Evolutionary conservation across 2,797 vertebrate genomes (phyloP).

Genomic region (Falco novaeseelandiae): DNA sequence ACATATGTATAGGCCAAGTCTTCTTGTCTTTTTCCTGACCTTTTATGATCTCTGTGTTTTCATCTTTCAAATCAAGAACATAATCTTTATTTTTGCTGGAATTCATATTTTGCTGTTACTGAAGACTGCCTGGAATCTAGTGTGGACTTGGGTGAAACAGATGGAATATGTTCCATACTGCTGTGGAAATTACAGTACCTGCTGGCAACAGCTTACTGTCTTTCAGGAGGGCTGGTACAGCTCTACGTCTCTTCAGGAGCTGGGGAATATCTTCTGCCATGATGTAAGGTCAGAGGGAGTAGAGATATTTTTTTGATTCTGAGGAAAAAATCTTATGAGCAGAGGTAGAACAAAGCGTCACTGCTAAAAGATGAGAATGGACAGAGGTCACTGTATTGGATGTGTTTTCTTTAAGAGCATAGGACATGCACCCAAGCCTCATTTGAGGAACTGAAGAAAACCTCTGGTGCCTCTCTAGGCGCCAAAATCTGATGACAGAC

Average conservation of each 20-base stretch:
- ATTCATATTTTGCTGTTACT: not conserved
- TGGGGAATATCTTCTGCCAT: not conserved
- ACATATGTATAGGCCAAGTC: not conserved
- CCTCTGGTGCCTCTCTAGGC: not conserved
- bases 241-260: not conserved
- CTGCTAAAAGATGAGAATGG: not conserved
- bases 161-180: not conserved
- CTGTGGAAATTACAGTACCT: not conserved
- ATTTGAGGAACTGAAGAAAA: not conserved
- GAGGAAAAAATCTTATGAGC: not conserved
- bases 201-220: not conserved
- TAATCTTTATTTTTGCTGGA: not conserved
- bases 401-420: not conserved
- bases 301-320: not conserved
- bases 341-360: not conserved
- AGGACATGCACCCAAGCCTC: not conserved
- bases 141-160: not conserved
- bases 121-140: not conserved
- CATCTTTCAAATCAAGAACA: not conserved
- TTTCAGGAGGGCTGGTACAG: not conserved
- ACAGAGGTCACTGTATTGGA: not conserved
- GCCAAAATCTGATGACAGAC: not conserved
- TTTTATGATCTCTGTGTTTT: not conserved
- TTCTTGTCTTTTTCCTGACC: not conserved
- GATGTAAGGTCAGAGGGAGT: not conserved